Evolutionary conservation across 2,888 invertebrate species (phyloP).

Genomic region (Microchrysa polita): DNA sequence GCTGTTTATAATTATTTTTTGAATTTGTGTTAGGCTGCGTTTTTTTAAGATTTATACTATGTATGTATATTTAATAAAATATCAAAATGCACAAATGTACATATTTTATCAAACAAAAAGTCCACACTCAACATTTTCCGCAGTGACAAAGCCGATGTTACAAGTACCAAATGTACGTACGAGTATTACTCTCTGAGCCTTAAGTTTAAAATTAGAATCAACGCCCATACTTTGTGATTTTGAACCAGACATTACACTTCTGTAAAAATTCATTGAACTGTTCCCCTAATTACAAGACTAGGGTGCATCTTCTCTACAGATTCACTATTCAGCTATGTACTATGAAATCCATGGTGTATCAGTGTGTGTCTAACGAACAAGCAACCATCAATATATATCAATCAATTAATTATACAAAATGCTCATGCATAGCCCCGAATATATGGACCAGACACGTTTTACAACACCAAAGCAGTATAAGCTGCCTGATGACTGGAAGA

Average conservation of each 20-base stretch:
- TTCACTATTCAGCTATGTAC: too few relatives aligned
- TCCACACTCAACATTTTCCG: slow-evolving; percentile 22
- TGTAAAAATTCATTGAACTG: neutral
- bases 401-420: too few relatives aligned
- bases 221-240: neutral
- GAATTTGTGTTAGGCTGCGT: neutral
- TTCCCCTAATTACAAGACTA: neutral
- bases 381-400: too few relatives aligned
- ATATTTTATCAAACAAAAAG: neutral
- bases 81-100: neutral
- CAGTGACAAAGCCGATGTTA: neutral
- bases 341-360: too few relatives aligned
- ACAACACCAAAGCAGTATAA: slow-evolving; percentile 17
- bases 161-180: too few relatives aligned
- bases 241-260: neutral
- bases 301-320: neutral
- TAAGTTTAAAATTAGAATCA: slow-evolving; percentile 17
- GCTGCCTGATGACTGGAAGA: slow-evolving; percentile 30
- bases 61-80: neutral
- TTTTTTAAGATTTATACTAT: neutral
- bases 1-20: too few relatives aligned
- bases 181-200: too few relatives aligned
- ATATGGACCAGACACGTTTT: slow-evolving; percentile 27
- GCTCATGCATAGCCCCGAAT: slow-evolving; percentile 29
- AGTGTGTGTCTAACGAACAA: too few relatives aligned